Evolutionary conservation across 2,113 vertebrate genomes (phyloP), one percentile per base, ranked within the genome.

Genomic region (Neodon shergylaensis): DNA sequence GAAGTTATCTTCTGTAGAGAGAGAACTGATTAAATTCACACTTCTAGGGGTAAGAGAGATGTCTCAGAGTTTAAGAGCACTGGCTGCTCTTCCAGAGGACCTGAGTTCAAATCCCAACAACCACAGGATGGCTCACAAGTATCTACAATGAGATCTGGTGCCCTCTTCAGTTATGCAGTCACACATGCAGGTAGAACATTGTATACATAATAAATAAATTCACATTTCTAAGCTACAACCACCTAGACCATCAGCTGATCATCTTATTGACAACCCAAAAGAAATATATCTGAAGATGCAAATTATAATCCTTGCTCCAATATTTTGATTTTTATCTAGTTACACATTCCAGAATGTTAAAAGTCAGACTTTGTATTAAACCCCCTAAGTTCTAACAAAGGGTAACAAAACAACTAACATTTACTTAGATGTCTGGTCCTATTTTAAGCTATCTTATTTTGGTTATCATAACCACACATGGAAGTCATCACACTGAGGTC

Each of bases 361-460:
- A 66, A 66, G 39, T 84, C 26, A 94, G 36, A 92, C n/a, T 28
- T 4, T 87, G 36, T 42, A 82, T 44, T 72, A n/a, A 84, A 88
- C 63, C 24, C 76, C 63, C 28, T 66, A 66, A 31, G 11, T 66
- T 66, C 65, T 12, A 66, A 66, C 44, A 21, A 24, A 72, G 0
- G 88, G n/a, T 14, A 89, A 82, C 21, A 89, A 87, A 94, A 61
- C 1, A 92, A 58, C 47, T 61, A 89, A 54, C 14, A 58, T 44
- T 83, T 87, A 87, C 3, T 90, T 49, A 66, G 65, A 66, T 28
- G 85, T 52, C 22, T 49, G 39, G 33, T 68, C 3, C 16, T 61
- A 42, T 68, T 94, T 76, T 61, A 78, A 87, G 58, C 72, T 74
- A 72, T 52, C 49, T 92, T 90, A 86, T 70, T 76, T 82, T 93